Evolutionary conservation across 2,797 vertebrate species (phyloP).

Genomic region (Mormyrus proboscirostris): DNA sequence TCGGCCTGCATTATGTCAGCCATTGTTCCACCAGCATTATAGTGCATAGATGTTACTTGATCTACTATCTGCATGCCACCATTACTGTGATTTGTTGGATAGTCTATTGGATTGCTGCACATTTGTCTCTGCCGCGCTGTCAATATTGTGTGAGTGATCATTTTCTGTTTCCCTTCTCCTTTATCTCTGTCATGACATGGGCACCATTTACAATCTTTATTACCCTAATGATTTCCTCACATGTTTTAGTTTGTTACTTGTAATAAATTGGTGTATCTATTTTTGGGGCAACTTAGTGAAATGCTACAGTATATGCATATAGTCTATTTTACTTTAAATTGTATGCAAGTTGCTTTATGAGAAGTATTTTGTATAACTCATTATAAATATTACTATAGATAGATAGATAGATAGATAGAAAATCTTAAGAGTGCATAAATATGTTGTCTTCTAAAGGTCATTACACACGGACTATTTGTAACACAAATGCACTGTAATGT

Average conservation of each 20-base stretch:
- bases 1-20: conserved; percentile 4
- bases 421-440: not conserved
- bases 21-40: not conserved
- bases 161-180: not conserved
- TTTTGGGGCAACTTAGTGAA: not conserved
- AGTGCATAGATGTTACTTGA: not conserved
- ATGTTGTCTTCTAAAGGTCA: conserved; percentile 7
- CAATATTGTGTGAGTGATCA: conserved; percentile 12
- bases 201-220: not conserved
- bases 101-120: not conserved
- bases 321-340: not conserved
- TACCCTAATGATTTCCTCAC: not conserved
- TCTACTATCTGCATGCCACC: conserved; percentile 11
- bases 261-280: not conserved
- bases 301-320: not conserved
- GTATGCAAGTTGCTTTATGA: not conserved
- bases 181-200: not conserved
- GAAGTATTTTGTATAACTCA: not conserved
- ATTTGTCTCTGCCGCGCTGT: not conserved
- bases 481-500: not conserved
- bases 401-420: not conserved
- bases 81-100: conserved; percentile 12
- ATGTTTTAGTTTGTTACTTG: not conserved
- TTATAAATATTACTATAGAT: not conserved
- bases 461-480: conserved; percentile 1